Evolutionary conservation across 2,113 vertebrate species (phyloP).

Genomic region (Otis tarda): DNA sequence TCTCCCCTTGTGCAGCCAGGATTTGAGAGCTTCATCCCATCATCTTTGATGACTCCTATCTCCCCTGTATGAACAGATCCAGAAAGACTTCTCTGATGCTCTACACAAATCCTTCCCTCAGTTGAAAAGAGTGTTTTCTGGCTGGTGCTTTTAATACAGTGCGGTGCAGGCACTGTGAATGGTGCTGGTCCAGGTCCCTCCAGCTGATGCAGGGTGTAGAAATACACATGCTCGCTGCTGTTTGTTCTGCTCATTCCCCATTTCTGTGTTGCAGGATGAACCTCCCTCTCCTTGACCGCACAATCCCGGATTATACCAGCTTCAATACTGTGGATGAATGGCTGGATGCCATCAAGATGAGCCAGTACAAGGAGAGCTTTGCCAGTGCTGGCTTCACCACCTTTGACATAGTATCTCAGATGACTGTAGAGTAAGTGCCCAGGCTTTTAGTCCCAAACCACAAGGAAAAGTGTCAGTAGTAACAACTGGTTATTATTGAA

Average conservation of each 20-base stretch:
- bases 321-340: conserved; percentile 94
- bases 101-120: not conserved
- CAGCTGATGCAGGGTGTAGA: not conserved
- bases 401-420: conserved; percentile 93
- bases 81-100: not conserved
- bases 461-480: not conserved
- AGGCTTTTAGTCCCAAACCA: not conserved
- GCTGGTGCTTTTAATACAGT: rapidly evolving
- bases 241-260: not conserved
- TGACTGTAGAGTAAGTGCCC: conserved; percentile 92
- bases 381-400: conserved; percentile 86
- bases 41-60: not conserved
- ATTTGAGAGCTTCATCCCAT: not conserved
- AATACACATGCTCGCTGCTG: rapidly evolving
- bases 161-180: not conserved
- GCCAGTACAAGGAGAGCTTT: conserved; percentile 96
- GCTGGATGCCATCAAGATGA: conserved; percentile 98
- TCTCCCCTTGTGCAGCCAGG: not conserved
- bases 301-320: conserved; percentile 92
- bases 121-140: not conserved
- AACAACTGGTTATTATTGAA: not conserved
- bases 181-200: not conserved
- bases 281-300: conserved; percentile 92
- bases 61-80: not conserved
- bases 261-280: conserved; percentile 80